Evolutionary conservation across 2,797 vertebrate species (phyloP).

Genomic region (Propithecus deckenii): DNA sequence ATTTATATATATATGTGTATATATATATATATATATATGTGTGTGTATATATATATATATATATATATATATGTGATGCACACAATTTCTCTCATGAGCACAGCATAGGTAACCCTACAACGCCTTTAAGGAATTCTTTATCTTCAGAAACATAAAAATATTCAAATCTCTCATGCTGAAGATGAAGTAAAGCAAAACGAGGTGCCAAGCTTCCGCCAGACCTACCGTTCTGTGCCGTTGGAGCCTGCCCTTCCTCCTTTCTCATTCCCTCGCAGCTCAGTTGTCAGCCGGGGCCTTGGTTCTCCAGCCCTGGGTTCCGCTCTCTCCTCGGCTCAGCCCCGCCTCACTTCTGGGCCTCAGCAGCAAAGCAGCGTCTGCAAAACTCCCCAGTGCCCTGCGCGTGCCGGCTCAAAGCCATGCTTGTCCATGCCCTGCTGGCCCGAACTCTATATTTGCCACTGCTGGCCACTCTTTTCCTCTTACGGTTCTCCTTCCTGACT

Average conservation of each 20-base stretch:
- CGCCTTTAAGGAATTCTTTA: background rate
- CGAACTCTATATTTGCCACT: background rate
- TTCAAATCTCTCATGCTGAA: background rate
- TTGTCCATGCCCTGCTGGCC: no score
- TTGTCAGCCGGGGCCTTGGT: no score
- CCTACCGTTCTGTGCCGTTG: accelerated
- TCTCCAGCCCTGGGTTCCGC: no score
- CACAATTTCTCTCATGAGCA: background rate
- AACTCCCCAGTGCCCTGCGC: background rate
- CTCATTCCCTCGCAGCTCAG: no score
- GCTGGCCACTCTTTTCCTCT: background rate
- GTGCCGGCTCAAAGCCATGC: no score
- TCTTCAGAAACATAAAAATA: background rate
- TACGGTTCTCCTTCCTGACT: background rate
- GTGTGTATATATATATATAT: no score
- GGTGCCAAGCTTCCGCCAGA: accelerated
- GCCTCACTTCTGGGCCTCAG: accelerated
- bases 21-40: background rate
- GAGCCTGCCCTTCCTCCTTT: no score
- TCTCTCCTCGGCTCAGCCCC: no score
- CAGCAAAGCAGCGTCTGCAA: background rate
- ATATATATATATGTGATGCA: background rate
- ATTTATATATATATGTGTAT: background rate
- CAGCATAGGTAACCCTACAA: background rate
- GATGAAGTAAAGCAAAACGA: background rate